Conservation (phyloP, 2,888 invertebrate species). For the Nesidiocoris tenuis region DNA sequence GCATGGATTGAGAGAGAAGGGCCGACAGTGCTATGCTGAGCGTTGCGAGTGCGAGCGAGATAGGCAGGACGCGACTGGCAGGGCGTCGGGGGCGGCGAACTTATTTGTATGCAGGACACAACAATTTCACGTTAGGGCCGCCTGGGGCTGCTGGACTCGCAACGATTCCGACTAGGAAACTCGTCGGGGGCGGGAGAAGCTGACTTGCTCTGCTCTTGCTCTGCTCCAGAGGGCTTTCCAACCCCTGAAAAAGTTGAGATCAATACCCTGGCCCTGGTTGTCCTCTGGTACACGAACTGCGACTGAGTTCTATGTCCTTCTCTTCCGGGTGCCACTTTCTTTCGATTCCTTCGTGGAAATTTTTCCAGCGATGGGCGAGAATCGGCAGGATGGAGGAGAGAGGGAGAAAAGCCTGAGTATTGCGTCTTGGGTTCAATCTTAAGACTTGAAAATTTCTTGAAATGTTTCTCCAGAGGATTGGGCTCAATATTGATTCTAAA, state of each 20-base stretch:
- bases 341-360: neutral
- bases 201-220: neutral
- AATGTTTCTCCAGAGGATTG: too few species aligned
- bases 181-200: conserved; percentile 34
- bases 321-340: conserved; percentile 11
- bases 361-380: neutral
- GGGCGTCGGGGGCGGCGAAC: conserved; percentile 46
- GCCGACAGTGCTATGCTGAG: conserved; percentile 12
- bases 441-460: too few species aligned
- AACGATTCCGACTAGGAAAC: conserved; percentile 32
- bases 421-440: too few species aligned
- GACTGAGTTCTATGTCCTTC: conserved; percentile 3
- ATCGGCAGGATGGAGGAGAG: neutral
- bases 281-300: neutral
- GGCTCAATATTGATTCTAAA: too few species aligned
- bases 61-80: conserved; percentile 19
- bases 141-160: conserved; percentile 43
- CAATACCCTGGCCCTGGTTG: conserved; percentile 46
- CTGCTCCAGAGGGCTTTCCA: conserved; percentile 12
- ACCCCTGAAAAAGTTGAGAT: conserved; percentile 50
- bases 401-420: conserved; percentile 1
- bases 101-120: conserved; percentile 53
- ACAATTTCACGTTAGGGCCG: conserved; percentile 51
- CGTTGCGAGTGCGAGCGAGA: conserved; percentile 32
- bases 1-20: neutral